phyloP scores from a whole-genome alignment of 2,797 vertebrate genomes.

The Eulemur mongoz region DNA sequence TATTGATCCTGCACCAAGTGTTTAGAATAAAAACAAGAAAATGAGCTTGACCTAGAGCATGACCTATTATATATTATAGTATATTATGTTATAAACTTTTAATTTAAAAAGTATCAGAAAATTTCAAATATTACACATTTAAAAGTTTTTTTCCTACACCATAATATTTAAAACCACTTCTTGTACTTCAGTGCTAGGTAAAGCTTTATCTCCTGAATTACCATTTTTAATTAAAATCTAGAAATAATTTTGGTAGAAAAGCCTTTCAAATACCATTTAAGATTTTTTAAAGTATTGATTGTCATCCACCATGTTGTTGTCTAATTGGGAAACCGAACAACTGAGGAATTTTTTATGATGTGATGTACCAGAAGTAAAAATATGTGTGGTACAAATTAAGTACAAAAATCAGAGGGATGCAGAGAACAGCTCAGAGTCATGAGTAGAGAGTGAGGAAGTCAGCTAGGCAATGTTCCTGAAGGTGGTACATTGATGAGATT shows the following conservation, averaged over 20 bases:
- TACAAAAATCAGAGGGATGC: neutral
- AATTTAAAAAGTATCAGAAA: neutral
- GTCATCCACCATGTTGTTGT: neutral
- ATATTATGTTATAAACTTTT: neutral
- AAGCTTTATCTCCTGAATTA: neutral
- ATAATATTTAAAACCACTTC: conserved; percentile 3
- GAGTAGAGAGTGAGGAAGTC: neutral
- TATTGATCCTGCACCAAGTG: neutral
- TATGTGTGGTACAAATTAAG: neutral
- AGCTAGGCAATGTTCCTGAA: neutral
- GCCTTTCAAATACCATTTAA: neutral
- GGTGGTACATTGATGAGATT: neutral
- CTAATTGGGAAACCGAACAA: neutral
- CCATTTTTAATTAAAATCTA: neutral
- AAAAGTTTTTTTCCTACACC: neutral
- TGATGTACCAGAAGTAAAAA: neutral
- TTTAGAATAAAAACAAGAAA: neutral
- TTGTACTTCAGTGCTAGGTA: neutral
- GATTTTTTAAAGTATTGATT: neutral
- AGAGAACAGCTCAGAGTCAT: neutral
- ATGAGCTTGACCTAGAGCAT: neutral
- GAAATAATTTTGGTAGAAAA: neutral
- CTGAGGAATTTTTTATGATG: neutral
- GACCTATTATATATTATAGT: neutral
- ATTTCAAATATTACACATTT: neutral